A percentile compares a stretch with the other conserved stretches of the same genome.
Conservation (phyloP, 1,140 invertebrate species). For the Eciton burchellii region DNA sequence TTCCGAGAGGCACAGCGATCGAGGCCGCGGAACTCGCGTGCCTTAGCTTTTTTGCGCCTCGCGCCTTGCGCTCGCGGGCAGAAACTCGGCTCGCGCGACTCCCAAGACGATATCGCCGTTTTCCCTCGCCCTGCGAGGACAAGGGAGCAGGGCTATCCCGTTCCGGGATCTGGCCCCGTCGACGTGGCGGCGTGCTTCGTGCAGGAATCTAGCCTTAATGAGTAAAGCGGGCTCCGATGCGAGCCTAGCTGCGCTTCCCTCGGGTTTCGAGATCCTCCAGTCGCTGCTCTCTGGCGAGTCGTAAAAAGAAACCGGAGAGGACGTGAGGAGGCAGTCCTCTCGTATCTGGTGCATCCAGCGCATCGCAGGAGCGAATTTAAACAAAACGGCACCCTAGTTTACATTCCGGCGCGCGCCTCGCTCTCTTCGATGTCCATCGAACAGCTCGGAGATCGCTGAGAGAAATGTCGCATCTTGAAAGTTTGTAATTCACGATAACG, state of each 20-base stretch:
- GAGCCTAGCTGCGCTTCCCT: slow-evolving; percentile 52
- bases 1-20: slow-evolving; percentile 46
- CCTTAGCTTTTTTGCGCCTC: slow-evolving; percentile 29
- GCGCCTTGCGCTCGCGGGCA: too few relatives aligned
- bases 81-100: slow-evolving; percentile 58
- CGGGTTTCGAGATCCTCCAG: slow-evolving; percentile 45
- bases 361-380: neutral
- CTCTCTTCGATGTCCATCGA: neutral
- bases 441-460: neutral
- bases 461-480: neutral
- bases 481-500: neutral
- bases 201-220: slow-evolving; percentile 85
- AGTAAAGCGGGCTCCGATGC: slow-evolving; percentile 81
- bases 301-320: slow-evolving; percentile 56
- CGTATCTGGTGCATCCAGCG: slow-evolving; percentile 2
- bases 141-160: slow-evolving; percentile 75
- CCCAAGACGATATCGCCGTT: slow-evolving; percentile 44
- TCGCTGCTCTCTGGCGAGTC: slow-evolving; percentile 24
- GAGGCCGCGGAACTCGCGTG: slow-evolving; percentile 48
- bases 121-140: slow-evolving; percentile 15
- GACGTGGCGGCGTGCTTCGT: slow-evolving; percentile 76
- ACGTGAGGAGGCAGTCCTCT: slow-evolving; percentile 8
- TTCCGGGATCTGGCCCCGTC: slow-evolving; percentile 79
- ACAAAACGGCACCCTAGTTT: neutral
- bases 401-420: neutral